Evolutionary conservation across 2,888 invertebrate species (phyloP).

Genomic region (Volucella inanis): DNA sequence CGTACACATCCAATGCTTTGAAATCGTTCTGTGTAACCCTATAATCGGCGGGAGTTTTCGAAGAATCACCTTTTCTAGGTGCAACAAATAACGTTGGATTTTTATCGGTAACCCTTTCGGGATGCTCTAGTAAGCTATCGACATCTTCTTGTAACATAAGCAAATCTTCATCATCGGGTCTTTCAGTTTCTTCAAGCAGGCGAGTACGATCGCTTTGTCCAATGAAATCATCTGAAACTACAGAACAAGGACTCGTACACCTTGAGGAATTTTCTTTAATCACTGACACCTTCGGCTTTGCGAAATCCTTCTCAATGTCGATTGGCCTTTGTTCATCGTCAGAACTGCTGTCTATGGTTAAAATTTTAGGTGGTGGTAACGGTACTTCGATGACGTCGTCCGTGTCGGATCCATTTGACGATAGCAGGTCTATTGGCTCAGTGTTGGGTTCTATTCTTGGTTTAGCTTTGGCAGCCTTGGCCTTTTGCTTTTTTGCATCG

Average conservation of each 20-base stretch:
- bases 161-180: conserved; percentile 80
- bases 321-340: conserved; percentile 73
- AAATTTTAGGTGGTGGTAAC: conserved; percentile 78
- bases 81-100: background rate
- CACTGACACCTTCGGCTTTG: conserved; percentile 48
- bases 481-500: conserved; percentile 79
- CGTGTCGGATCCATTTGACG: conserved; percentile 73
- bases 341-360: conserved; percentile 80
- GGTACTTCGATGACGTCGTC: conserved; percentile 81
- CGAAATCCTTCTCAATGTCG: conserved; percentile 34
- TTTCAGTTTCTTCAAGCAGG: conserved; percentile 76
- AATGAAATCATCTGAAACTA: conserved; percentile 82
- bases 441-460: conserved; percentile 7
- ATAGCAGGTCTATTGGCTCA: conserved; percentile 36
- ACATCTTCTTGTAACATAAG: conserved; percentile 78
- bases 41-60: conserved; percentile 76
- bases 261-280: conserved; percentile 68
- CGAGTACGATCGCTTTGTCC: conserved; percentile 80
- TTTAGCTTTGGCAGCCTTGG: conserved; percentile 76
- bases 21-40: conserved; percentile 82
- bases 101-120: conserved; percentile 30
- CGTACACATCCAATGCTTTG: conserved; percentile 85
- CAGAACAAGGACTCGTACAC: conserved; percentile 80
- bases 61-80: conserved; percentile 49
- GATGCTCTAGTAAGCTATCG: conserved; percentile 75